Base-by-base conservation (phyloP, 2,888 invertebrate species). In the Pelosia muscerda region DNA sequence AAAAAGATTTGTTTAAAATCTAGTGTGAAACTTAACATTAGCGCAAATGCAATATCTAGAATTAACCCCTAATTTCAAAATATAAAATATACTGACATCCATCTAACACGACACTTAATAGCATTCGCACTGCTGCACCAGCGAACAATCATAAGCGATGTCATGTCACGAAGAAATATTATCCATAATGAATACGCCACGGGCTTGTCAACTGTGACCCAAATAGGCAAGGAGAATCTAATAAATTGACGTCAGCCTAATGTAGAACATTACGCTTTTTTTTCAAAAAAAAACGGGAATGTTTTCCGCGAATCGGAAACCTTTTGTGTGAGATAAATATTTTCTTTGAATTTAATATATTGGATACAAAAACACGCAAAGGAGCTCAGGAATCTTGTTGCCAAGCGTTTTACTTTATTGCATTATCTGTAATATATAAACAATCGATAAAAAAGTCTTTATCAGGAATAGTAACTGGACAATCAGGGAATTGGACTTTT, bases 161-260 rank as follows among this genome's bases (percentile, higher is more conserved):
- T 54, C 28, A 55, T 34, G 34, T 63, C 5, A 62, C 8, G 25
- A 19, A 28, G 31, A 57, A 57, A 57, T 57, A 57, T 57, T 57
- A 55, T 55, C 25, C 55, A 60, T 66, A 54, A 34, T 55, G n/a
- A 55, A 66, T 49, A 65, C 57, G 26, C 49, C 26, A 13, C 25
- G 11, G 57, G 57, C 57, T 15, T 54, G 28, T 31, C 63, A 54
- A 13, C 31, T 54, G 28, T n/a, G 53, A 58, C 53, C 38, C 22
- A 63, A 54, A 67, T 63, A 59, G 15, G 23, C 25, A 62, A 49
- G n/a, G 13, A 53, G 53, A 23, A 58, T 63, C 34, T 22, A 67
- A 67, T 67, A 67, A 63, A 57, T 63, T 62, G 19, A 58, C 34
- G 66, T 67, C 66, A 56, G 56, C 26, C 25, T 67, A 66, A 38